Evolutionary conservation across 1,140 invertebrate species (phyloP).

Genomic region (Battus philenor): DNA sequence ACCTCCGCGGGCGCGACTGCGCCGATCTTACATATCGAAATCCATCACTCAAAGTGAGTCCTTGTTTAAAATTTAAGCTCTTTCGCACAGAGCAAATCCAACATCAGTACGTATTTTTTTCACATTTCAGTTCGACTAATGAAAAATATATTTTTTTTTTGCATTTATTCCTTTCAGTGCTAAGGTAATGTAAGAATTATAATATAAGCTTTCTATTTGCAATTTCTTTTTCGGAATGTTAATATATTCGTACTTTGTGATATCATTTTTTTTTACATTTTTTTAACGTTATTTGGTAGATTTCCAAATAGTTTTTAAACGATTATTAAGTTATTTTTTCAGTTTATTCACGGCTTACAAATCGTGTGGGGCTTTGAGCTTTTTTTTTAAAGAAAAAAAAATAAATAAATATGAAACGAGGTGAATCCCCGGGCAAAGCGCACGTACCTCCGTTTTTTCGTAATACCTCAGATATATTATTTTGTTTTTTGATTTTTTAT

Average conservation of each 20-base stretch:
- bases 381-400: too few relatives aligned
- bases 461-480: conserved; percentile 70
- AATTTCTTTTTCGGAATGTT: conserved; percentile 63
- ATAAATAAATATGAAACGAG: conserved; percentile 20
- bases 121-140: conserved; percentile 23
- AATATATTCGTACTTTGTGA: conserved; percentile 70
- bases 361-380: conserved; percentile 7
- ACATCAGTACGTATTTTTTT: conserved; percentile 26
- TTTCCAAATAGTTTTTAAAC: conserved; percentile 55
- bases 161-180: conserved; percentile 48
- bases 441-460: conserved; percentile 57
- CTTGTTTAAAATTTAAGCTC: conserved; percentile 15
- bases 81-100: conserved; percentile 11
- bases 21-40: conserved; percentile 37
- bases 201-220: conserved; percentile 44
- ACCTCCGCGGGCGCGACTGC: conserved; percentile 28
- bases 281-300: conserved; percentile 59
- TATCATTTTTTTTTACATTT: conserved; percentile 63
- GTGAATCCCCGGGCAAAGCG: conserved; percentile 33
- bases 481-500: conserved; percentile 67
- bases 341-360: conserved; percentile 25
- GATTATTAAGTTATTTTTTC: conserved; percentile 48
- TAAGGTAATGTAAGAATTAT: conserved; percentile 27
- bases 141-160: conserved; percentile 23
- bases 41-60: conserved; percentile 40